Evolutionary conservation across 2,888 invertebrate species (phyloP).

Genomic region (Hyposoter dolosus): DNA sequence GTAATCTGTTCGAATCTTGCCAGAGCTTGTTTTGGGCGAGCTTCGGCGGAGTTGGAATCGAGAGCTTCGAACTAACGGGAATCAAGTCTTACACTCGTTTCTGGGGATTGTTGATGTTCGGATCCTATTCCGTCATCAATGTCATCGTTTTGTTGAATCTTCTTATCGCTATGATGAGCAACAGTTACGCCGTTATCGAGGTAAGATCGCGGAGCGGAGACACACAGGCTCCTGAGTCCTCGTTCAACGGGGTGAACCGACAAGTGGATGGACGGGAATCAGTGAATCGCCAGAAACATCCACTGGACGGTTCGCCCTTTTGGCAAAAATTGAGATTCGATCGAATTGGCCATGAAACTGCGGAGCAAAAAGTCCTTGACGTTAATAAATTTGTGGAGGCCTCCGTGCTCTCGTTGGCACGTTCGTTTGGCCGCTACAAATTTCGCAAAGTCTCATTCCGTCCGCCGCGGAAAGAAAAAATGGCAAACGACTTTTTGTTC

Average conservation of each 20-base stretch:
- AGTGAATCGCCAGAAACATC: not conserved
- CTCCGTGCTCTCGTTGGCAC: too few species aligned
- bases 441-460: not conserved
- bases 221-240: not conserved
- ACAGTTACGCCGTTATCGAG: slow-evolving; percentile 96
- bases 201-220: slow-evolving; percentile 86
- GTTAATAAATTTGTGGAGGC: too few species aligned
- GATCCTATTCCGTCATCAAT: slow-evolving; percentile 97
- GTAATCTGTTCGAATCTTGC: slow-evolving; percentile 96
- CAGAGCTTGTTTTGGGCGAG: slow-evolving; percentile 99
- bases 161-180: slow-evolving; percentile 99
- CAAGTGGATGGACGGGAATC: not conserved
- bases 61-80: slow-evolving; percentile 93
- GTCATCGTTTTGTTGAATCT: slow-evolving; percentile 97
- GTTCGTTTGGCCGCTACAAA: not conserved
- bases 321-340: not conserved
- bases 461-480: not conserved
- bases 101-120: slow-evolving; percentile 98
- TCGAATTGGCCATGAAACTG: not conserved
- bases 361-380: too few species aligned
- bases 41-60: slow-evolving; percentile 96
- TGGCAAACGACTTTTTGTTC: not conserved
- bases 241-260: not conserved
- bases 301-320: not conserved
- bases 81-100: slow-evolving; percentile 96